phyloP scores from a whole-genome alignment of 2,888 invertebrate species.

The Onthophagus sagittarius region DNA sequence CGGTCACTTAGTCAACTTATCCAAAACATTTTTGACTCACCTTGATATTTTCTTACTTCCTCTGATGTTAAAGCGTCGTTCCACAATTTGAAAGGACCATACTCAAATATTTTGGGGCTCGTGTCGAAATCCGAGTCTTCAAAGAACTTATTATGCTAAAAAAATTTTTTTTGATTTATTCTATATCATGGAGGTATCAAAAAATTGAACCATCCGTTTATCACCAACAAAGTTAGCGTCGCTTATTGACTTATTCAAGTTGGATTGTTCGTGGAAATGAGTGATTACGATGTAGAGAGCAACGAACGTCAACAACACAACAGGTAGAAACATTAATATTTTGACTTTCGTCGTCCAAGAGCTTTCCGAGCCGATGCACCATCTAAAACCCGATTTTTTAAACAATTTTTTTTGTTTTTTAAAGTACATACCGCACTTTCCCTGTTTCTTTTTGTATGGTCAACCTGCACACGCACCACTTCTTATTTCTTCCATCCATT shows the following conservation, averaged over 20 bases:
- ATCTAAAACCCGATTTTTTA: constrained; percentile 36
- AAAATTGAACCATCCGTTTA: neutral
- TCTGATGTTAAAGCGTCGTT: constrained; percentile 15
- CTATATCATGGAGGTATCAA: neutral
- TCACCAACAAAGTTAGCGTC: constrained; percentile 5
- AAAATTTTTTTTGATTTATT: neutral
- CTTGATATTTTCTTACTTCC: constrained; percentile 20
- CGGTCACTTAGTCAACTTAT: neutral
- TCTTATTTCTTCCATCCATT: constrained; percentile 38
- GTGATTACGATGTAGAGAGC: constrained; percentile 10
- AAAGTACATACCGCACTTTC: constrained; percentile 46
- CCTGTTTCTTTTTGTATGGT: constrained; percentile 49
- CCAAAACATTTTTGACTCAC: neutral
- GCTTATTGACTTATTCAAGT: neutral
- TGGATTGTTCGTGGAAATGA: neutral
- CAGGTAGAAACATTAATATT: constrained; percentile 46
- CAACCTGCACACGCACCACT: constrained; percentile 48
- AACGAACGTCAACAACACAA: constrained; percentile 30
- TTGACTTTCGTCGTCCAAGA: constrained; percentile 47
- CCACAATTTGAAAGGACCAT: constrained; percentile 17
- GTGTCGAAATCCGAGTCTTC: neutral
- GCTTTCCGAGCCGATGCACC: constrained; percentile 49
- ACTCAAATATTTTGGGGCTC: neutral
- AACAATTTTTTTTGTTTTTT: neutral
- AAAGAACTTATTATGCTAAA: neutral